Percentiles rank a stretch among this genome's conserved stretches.
Evolutionary conservation across 2,797 vertebrate species (phyloP).

Genomic region (Tinamus major): DNA sequence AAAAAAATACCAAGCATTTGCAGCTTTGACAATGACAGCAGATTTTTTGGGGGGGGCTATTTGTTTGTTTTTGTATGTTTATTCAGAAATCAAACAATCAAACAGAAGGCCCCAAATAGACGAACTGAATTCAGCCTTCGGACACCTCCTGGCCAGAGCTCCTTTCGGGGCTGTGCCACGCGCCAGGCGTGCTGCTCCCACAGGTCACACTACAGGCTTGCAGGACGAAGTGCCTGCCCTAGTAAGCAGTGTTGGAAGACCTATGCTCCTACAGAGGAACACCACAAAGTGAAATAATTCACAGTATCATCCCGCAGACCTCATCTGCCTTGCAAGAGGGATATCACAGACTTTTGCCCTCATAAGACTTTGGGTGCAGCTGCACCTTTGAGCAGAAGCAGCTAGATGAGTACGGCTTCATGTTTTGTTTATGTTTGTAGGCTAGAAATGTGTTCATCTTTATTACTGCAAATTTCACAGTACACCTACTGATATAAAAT

Average conservation of each 20-base stretch:
- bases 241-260: neutral
- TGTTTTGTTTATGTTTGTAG: neutral
- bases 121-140: neutral
- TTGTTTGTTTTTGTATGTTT: neutral
- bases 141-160: neutral
- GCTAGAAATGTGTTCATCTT: neutral
- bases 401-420: neutral
- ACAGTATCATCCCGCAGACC: neutral
- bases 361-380: neutral
- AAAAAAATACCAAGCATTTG: too few relatives aligned
- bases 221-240: neutral
- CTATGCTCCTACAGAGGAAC: neutral
- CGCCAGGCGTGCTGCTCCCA: neutral
- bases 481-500: neutral
- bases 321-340: neutral
- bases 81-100: neutral
- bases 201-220: neutral
- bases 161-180: neutral
- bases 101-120: constrained; percentile 4
- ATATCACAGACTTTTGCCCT: neutral
- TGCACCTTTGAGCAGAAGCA: neutral
- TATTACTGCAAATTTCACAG: constrained; percentile 2
- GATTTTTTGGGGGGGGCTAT: neutral
- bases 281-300: neutral
- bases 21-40: too few relatives aligned